A percentile compares a stretch with the other conserved stretches of the same genome.
Conservation (phyloP, 92 coral and sea anemone genomes). For the Epizoanthus rinbou region DNA sequence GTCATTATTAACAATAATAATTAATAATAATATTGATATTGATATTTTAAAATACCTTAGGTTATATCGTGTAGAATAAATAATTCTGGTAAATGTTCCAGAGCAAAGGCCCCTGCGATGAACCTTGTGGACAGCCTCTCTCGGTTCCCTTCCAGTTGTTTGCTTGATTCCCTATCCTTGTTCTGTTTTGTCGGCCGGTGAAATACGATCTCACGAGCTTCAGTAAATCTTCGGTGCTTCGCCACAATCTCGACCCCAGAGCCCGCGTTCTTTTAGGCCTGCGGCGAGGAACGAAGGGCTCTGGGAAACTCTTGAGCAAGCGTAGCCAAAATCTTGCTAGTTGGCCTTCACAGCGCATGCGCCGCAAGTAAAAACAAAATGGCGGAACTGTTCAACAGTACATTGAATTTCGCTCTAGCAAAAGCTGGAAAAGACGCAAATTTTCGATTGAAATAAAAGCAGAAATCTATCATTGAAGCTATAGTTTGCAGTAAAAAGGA, state of each 20-base stretch:
- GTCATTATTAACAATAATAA: too few species aligned
- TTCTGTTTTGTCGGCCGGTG: too few species aligned
- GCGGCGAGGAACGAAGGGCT: background rate
- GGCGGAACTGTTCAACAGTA: background rate
- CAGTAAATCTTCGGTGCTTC: too few species aligned
- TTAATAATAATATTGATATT: too few species aligned
- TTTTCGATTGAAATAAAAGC: constrained; percentile 33
- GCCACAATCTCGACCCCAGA: background rate
- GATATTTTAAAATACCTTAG: too few species aligned
- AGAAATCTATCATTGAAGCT: constrained; percentile 26
- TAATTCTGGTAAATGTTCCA: too few species aligned
- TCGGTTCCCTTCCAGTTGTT: too few species aligned
- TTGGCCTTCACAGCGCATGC: constrained; percentile 15
- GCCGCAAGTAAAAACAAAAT: background rate
- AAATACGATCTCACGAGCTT: too few species aligned
- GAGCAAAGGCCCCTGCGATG: too few species aligned
- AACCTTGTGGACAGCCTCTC: too few species aligned
- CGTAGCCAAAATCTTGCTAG: constrained; percentile 45
- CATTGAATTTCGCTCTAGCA: background rate
- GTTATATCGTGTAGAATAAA: too few species aligned
- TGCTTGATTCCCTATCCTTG: too few species aligned
- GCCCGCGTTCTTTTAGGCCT: background rate
- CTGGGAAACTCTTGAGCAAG: constrained; percentile 6
- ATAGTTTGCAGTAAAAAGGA: constrained; percentile 29
- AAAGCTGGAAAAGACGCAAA: constrained; percentile 17